Conservation (phyloP, 1,140 invertebrate genomes). For the Bombus consobrinus region DNA sequence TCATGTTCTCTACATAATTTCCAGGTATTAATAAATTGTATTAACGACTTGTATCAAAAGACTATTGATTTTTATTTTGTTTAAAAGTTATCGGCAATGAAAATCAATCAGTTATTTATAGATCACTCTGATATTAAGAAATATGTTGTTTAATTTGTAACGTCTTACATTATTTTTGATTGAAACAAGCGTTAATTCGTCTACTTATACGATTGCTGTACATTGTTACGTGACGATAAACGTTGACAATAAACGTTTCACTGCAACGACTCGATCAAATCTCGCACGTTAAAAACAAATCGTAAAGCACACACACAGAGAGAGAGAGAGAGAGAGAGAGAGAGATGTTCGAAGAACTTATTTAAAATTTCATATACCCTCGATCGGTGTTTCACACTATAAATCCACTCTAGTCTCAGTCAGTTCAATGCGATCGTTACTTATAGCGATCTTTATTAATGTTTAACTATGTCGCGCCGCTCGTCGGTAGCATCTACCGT, state of each 20-base stretch:
- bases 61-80: no score
- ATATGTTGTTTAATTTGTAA: background rate
- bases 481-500: slow-evolving; percentile 36
- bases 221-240: background rate
- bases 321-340: no score
- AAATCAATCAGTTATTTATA: no score
- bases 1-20: no score
- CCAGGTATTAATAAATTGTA: no score
- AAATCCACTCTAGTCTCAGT: slow-evolving; percentile 21
- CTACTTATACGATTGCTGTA: background rate
- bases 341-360: background rate
- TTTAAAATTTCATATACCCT: background rate
- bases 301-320: no score
- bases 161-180: background rate
- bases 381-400: background rate
- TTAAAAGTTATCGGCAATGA: no score
- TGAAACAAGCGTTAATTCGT: background rate
- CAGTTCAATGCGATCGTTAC: slow-evolving; percentile 6
- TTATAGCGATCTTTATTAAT: slow-evolving; percentile 19
- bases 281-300: background rate
- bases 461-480: slow-evolving; percentile 11
- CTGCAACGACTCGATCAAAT: background rate
- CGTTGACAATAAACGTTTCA: background rate
- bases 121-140: no score
- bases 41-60: no score